phyloP scores from a whole-genome alignment of 2,888 invertebrate species.

The Eupelmus urozonus region DNA sequence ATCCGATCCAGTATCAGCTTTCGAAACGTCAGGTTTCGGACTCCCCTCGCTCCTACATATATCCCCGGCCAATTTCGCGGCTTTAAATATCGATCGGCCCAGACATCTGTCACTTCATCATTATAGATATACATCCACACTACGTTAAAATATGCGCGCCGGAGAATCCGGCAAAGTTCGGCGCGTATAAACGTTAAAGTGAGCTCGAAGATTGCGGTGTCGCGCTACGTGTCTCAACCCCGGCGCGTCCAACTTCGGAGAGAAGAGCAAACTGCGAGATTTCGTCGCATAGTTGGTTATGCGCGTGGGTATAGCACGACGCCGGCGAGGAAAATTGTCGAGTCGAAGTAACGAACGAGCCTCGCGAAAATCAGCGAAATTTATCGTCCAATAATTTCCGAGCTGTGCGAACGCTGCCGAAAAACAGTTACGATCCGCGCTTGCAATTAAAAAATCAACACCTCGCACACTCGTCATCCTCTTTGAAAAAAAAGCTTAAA shows the following conservation, averaged over 20 bases:
- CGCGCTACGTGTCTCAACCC: constrained; percentile 56
- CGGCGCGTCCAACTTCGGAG: neutral
- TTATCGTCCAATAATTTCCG: neutral
- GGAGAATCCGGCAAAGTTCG: neutral
- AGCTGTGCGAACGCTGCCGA: neutral
- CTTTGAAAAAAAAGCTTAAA: neutral
- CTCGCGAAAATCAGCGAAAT: too few relatives aligned
- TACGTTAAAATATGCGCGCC: neutral
- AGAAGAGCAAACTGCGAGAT: constrained; percentile 57
- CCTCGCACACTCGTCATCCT: neutral
- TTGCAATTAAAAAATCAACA: constrained; percentile 18
- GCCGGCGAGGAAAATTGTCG: too few relatives aligned
- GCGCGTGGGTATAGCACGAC: constrained; percentile 66
- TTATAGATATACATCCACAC: constrained; percentile 13
- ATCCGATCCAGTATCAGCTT: constrained; percentile 40
- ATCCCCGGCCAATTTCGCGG: constrained; percentile 44
- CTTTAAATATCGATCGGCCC: constrained; percentile 44
- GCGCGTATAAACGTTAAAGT: neutral
- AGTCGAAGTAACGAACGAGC: too few relatives aligned
- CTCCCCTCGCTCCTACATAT: neutral
- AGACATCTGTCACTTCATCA: constrained; percentile 47
- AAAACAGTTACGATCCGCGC: constrained; percentile 1
- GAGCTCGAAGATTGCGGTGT: constrained; percentile 58
- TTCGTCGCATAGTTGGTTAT: too few relatives aligned
- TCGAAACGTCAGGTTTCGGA: constrained; percentile 22